These are phyloP conservation scores for Sebastes kiyomatsui DNA, from an alignment of 2,797 vertebrate species.

Conservation along the genomic window DNA sequence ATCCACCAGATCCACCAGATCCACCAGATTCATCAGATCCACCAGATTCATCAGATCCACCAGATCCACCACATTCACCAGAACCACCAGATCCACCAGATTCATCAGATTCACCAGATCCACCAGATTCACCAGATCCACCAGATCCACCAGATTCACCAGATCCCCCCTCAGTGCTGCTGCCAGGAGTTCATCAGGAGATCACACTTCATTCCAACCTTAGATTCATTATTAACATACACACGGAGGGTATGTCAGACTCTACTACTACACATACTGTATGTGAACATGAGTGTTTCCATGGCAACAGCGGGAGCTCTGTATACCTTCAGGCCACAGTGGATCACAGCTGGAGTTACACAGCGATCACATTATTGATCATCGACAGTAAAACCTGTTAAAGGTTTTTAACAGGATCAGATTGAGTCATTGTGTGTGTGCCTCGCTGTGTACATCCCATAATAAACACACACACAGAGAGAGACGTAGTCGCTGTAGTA, in stretches of 20 bases:
- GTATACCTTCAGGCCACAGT: too few species aligned
- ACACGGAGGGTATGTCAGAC: neutral
- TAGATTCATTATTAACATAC: neutral
- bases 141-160: too few species aligned
- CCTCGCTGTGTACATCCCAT: neutral
- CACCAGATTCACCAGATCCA: accelerated
- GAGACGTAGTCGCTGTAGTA: neutral
- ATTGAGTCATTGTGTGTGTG: neutral
- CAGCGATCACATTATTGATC: slow-evolving; percentile 4
- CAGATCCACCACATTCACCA: accelerated
- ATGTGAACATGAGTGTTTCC: too few species aligned
- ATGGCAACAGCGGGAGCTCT: neutral
- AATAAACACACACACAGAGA: slow-evolving; percentile 19
- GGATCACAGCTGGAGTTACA: neutral
- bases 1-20: too few species aligned
- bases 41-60: too few species aligned
- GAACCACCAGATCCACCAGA: too few species aligned
- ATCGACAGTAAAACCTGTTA: neutral
- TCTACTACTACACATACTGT: too few species aligned
- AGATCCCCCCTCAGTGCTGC: neutral
- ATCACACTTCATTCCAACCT: neutral
- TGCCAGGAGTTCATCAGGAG: neutral
- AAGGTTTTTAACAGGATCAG: neutral
- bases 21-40: too few species aligned
- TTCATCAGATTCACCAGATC: accelerated